Conservation (phyloP, 2,888 invertebrate species). For the Phyllotreta cruciferae region DNA sequence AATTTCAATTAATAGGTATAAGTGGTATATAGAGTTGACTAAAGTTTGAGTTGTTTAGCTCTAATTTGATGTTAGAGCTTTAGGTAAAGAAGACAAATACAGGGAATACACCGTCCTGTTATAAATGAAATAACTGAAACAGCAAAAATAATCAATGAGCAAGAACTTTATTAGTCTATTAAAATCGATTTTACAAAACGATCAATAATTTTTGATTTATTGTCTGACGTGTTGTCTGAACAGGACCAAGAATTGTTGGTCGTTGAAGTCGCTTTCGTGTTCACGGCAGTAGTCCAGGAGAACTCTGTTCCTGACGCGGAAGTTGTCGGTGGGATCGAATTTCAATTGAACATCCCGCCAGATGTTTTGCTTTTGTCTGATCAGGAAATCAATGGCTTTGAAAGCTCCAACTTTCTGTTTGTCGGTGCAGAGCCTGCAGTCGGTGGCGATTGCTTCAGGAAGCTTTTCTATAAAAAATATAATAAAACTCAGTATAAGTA, state of each 20-base stretch:
- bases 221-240: neutral
- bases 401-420: constrained; percentile 67
- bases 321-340: constrained; percentile 64
- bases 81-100: too few species aligned
- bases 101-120: too few species aligned
- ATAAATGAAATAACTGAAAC: too few species aligned
- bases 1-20: too few species aligned
- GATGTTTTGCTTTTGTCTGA: constrained; percentile 66
- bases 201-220: too few species aligned
- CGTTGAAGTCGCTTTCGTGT: constrained; percentile 1
- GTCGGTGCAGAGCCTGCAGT: constrained; percentile 72
- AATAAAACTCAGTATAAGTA: neutral
- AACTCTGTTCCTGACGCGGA: neutral
- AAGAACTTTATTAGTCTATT: too few species aligned
- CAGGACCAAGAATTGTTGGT: neutral
- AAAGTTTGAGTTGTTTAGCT: too few species aligned
- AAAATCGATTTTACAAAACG: too few species aligned
- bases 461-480: constrained; percentile 15
- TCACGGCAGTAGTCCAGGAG: neutral
- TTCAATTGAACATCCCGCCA: constrained; percentile 70
- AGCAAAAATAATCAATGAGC: too few species aligned
- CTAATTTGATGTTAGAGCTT: too few species aligned
- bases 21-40: too few species aligned
- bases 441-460: constrained; percentile 69
- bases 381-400: constrained; percentile 68